Conservation (phyloP, 2,113 vertebrate genomes). For the Tupaia chinensis region DNA sequence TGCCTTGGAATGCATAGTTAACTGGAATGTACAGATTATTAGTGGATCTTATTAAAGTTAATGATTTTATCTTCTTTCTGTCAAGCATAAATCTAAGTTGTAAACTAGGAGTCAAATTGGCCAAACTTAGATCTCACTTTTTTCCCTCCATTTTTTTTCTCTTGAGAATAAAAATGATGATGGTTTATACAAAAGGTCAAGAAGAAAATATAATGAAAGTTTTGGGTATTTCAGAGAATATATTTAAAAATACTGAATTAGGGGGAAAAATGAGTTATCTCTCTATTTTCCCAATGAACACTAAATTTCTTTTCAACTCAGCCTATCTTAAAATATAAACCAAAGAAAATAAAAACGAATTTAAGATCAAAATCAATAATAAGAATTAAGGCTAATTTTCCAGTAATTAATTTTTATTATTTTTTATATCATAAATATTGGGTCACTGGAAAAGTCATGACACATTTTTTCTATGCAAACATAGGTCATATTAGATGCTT, state of each 20-base stretch:
- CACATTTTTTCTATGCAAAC: too few relatives aligned
- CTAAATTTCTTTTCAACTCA: conserved; percentile 3
- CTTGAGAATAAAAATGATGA: not conserved
- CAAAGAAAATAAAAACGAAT: not conserved
- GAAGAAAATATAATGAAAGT: not conserved
- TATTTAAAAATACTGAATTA: not conserved
- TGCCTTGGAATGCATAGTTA: not conserved
- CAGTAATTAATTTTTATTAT: not conserved
- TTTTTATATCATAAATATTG: not conserved
- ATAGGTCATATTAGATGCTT: not conserved
- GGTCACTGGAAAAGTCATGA: too few relatives aligned
- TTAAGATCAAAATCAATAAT: not conserved
- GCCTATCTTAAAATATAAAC: not conserved
- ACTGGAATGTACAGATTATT: not conserved
- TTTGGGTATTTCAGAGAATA: not conserved
- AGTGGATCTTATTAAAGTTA: not conserved
- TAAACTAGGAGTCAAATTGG: not conserved
- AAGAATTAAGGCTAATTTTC: not conserved
- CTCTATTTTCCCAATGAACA: not conserved
- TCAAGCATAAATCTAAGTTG: not conserved
- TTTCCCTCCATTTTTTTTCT: not conserved
- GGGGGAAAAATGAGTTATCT: not conserved
- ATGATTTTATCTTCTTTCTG: not conserved
- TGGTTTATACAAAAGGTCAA: not conserved
- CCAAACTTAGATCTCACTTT: not conserved